Evolutionary conservation across 2,113 vertebrate species (phyloP).

Genomic region (Lampris megalopsis): DNA sequence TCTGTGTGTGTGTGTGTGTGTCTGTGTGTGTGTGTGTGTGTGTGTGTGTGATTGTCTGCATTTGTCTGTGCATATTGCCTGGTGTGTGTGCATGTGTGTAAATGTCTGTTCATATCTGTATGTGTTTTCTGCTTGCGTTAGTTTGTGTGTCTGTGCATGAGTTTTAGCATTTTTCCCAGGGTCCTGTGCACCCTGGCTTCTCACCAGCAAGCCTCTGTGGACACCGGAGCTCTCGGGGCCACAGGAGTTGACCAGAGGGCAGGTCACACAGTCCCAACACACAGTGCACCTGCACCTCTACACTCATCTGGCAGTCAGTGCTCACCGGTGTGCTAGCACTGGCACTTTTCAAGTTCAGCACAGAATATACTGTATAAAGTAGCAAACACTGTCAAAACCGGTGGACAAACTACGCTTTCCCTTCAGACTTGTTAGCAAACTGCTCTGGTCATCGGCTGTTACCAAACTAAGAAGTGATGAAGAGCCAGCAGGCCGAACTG

Average conservation of each 20-base stretch:
- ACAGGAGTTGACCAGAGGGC: conserved; percentile 26
- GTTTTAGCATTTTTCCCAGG: background rate
- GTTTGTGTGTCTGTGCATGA: no score
- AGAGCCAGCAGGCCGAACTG: no score
- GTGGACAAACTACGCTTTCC: no score
- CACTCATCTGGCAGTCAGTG: background rate
- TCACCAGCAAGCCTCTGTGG: conserved; percentile 19
- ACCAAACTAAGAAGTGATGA: no score
- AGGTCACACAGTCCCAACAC: conserved; percentile 35
- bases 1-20: background rate
- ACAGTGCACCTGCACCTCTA: conserved; percentile 9
- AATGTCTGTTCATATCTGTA: no score
- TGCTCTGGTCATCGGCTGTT: no score
- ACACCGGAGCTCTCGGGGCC: conserved; percentile 46
- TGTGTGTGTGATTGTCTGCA: background rate
- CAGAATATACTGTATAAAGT: no score
- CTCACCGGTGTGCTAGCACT: background rate
- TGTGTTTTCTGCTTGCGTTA: no score
- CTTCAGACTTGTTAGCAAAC: no score
- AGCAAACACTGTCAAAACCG: no score
- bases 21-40: background rate
- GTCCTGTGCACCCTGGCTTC: background rate
- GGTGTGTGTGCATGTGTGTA: no score
- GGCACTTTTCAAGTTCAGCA: no score
- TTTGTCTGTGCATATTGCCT: background rate